These are phyloP conservation scores for Eilema sororculum DNA, from an alignment of 2,888 invertebrate genomes.

Conservation along the genomic window DNA sequence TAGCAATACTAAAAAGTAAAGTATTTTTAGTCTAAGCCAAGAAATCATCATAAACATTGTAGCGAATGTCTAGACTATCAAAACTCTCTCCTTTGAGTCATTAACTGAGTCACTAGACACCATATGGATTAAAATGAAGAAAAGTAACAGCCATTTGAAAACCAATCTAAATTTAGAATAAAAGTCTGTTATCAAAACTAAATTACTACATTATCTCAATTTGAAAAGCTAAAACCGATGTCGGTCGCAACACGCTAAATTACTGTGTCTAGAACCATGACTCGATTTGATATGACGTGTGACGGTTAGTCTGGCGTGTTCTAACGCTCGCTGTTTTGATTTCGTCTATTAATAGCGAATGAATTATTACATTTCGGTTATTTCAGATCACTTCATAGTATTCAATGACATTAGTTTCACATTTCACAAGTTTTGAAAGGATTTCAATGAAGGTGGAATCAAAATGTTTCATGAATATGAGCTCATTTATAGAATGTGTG, in stretches of 20 bases:
- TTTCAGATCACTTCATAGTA: not conserved
- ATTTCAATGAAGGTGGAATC: not conserved
- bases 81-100: not conserved
- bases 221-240: conserved; percentile 24
- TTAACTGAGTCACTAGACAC: not conserved
- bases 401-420: not conserved
- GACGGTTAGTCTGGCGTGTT: conserved; percentile 59
- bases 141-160: no score
- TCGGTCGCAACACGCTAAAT: conserved; percentile 55
- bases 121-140: not conserved
- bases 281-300: conserved; percentile 59
- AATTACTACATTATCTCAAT: conserved; percentile 23
- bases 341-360: conserved; percentile 37
- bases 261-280: conserved; percentile 57
- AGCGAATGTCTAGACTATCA: not conserved
- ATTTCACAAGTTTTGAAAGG: not conserved
- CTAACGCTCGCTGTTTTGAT: conserved; percentile 40
- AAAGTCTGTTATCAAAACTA: not conserved
- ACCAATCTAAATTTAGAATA: not conserved
- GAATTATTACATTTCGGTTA: conserved; percentile 31
- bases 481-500: not conserved
- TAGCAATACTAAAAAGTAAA: not conserved
- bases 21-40: not conserved
- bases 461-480: not conserved
- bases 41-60: no score